Base-by-base conservation (phyloP, 2,797 vertebrate species). In the Fundulus diaphanus region DNA sequence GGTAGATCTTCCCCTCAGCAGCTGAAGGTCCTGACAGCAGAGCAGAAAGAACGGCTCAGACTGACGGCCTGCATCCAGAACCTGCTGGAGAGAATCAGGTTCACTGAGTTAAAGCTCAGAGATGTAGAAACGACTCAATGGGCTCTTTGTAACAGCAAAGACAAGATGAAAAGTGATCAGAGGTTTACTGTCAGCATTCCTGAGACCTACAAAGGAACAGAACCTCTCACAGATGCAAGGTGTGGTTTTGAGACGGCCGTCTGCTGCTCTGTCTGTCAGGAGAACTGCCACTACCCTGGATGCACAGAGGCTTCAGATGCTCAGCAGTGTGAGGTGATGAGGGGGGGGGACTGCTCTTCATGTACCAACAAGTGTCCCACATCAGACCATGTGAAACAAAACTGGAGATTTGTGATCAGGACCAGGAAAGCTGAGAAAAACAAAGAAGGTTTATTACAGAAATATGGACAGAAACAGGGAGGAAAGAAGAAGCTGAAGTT, bases 281-380 rank as follows among this genome's bases (percentile, higher is more conserved):
- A 72, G 52, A 72, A 44, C 70, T 72, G 70, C 57, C 70, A 72
- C n/a, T 72, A 42, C 42, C 69, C 69, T 70, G 67, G 68, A 37
- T 71, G 69, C 15, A 71, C 51, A 9, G 18, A 18, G 7, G 70
- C 70, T 20, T 24, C 16, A 37, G 29, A 6, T 9, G 15, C 37
- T 11, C 0, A 18, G 31, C 6, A 15, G 9, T 79, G 65, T 63
- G 18, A 68, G n/a, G 68, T 85, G 20, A 80, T 85, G 72, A 49
- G 0, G 27, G 0, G 0, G 0, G 68, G 68, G 1, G 0, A 0
- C 49, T 85, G 83, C 16, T 73, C 63, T 22, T 7, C 7, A 9
- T 83, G 77, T 42, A 52, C 54, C 7, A 1, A 6, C 0, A 67
- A 29, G 57, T 79, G 77, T 49, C 31, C 40, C 66, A 44, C 0